Conservation (phyloP, 2,113 vertebrate genomes). For the Mobula hypostoma region DNA sequence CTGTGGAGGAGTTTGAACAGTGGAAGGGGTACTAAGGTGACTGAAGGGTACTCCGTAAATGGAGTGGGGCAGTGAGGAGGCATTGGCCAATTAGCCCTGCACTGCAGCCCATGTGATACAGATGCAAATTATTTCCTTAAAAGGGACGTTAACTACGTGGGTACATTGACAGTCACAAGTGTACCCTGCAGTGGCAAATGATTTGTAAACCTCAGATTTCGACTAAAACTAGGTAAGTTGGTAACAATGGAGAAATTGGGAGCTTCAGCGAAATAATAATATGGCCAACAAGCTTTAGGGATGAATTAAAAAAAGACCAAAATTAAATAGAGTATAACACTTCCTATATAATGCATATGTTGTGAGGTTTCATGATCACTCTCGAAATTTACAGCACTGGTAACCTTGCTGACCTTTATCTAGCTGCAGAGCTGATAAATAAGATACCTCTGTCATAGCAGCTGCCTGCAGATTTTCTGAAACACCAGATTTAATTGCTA, state of each 20-base stretch:
- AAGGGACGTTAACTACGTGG: too few relatives aligned
- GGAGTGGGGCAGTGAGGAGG: too few relatives aligned
- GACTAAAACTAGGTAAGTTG: not conserved
- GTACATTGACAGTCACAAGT: too few relatives aligned
- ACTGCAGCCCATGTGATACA: too few relatives aligned
- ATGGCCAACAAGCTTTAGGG: not conserved
- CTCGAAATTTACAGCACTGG: not conserved
- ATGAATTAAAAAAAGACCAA: not conserved
- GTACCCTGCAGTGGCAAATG: too few relatives aligned
- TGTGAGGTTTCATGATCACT: not conserved
- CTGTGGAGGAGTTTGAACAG: too few relatives aligned
- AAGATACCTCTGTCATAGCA: not conserved
- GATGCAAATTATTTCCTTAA: too few relatives aligned
- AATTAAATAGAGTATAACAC: not conserved
- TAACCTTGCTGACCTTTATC: conserved; percentile 23
- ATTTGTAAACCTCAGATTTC: too few relatives aligned
- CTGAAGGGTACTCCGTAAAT: too few relatives aligned
- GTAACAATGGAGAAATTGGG: not conserved
- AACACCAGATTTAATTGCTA: conserved; percentile 9
- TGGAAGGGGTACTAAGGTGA: too few relatives aligned
- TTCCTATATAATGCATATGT: not conserved
- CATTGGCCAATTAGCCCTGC: too few relatives aligned
- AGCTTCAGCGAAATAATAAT: not conserved
- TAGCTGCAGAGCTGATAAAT: conserved; percentile 4
- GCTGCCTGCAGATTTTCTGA: conserved; percentile 14